Evolutionary conservation across 1,140 invertebrate genomes (phyloP).

Genomic region (Archivesica marissinica): DNA sequence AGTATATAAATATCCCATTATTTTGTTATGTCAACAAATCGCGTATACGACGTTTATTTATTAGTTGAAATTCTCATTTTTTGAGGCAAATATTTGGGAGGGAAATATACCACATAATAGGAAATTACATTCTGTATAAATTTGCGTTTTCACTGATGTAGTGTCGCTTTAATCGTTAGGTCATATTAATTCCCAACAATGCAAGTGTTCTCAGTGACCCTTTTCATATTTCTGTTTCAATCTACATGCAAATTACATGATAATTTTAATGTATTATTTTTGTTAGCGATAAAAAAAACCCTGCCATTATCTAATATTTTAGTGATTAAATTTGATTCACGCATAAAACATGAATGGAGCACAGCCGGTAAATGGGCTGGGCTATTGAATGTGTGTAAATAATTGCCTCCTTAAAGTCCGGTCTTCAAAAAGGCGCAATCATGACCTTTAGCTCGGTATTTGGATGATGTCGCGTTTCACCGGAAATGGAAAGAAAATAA

Average conservation of each 20-base stretch:
- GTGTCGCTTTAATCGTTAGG: too few relatives aligned
- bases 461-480: background rate
- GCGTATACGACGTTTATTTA: too few relatives aligned
- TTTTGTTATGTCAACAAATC: too few relatives aligned
- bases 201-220: background rate
- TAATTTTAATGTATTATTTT: conserved; percentile 1
- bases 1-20: too few relatives aligned
- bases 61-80: too few relatives aligned
- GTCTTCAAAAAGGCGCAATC: background rate
- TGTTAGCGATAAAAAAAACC: background rate
- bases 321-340: conserved; percentile 1
- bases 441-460: background rate
- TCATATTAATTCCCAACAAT: too few relatives aligned
- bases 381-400: conserved; percentile 14
- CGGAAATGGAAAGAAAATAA: conserved; percentile 29
- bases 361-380: background rate
- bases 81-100: too few relatives aligned
- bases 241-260: background rate
- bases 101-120: too few relatives aligned
- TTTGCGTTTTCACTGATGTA: too few relatives aligned
- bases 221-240: background rate
- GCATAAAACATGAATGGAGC: background rate
- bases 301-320: background rate
- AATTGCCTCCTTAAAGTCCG: background rate
- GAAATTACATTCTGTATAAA: too few relatives aligned